Conservation (phyloP, 1,140 invertebrate genomes). For the Papilio xuthus region DNA sequence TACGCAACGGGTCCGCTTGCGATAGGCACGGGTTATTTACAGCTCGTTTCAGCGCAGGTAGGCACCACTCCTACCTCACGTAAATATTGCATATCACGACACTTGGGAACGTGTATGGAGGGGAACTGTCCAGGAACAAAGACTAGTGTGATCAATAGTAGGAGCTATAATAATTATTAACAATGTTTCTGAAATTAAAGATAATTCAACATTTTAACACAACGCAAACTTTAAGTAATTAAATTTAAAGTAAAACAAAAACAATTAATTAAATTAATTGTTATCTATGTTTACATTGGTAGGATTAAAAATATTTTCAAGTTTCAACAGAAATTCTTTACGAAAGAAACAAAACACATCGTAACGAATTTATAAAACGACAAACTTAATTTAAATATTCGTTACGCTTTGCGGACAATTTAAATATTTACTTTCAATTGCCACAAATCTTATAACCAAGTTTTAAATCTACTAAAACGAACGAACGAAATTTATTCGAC, state of each 20-base stretch:
- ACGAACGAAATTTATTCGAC: too few species aligned
- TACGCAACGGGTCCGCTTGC: conserved; percentile 16
- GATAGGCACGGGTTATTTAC: conserved; percentile 29
- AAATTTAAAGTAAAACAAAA: neutral
- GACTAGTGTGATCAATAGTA: too few species aligned
- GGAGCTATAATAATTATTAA: too few species aligned
- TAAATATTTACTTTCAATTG: neutral
- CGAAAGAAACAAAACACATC: neutral
- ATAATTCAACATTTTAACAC: too few species aligned
- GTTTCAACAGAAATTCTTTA: too few species aligned
- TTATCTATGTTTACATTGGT: neutral
- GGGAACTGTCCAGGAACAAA: neutral
- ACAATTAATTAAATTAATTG: neutral
- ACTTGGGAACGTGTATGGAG: neutral
- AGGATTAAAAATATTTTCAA: neutral
- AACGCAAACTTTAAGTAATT: too few species aligned
- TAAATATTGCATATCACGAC: conserved; percentile 22
- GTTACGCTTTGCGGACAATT: neutral
- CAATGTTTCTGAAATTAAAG: too few species aligned
- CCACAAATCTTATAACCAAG: neutral
- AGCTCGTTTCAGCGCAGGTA: conserved; percentile 21
- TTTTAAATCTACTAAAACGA: neutral
- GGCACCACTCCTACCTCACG: neutral
- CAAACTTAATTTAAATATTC: neutral
- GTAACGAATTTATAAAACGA: neutral